phyloP scores from a whole-genome alignment of 2,113 vertebrate species.

The Manacus vitellinus region DNA sequence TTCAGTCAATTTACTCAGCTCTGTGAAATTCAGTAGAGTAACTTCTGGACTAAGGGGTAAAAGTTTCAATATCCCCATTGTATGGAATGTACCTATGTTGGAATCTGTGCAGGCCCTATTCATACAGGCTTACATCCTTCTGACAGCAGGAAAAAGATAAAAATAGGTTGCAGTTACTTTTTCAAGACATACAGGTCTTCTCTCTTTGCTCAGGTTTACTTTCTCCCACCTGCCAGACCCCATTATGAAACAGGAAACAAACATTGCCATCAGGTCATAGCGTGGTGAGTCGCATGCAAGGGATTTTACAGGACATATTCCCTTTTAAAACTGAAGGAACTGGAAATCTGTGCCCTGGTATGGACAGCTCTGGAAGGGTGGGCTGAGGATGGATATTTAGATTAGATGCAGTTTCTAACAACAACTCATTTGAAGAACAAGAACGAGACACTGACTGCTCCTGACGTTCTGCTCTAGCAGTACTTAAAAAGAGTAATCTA shows the following conservation, averaged over 20 bases:
- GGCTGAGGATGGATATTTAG: not conserved
- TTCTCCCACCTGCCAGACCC: not conserved
- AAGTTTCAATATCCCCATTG: rapidly evolving
- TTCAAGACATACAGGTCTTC: not conserved
- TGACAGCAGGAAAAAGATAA: not conserved
- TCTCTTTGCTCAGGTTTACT: not conserved
- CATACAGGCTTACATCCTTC: not conserved
- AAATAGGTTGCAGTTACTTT: not conserved
- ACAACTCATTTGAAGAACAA: not conserved
- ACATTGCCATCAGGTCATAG: not conserved
- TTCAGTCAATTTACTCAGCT: not conserved
- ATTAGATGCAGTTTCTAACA: not conserved
- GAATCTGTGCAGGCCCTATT: not conserved
- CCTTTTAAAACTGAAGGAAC: not conserved
- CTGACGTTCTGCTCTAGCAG: not conserved
- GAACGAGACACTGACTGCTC: not conserved
- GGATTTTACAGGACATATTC: not conserved
- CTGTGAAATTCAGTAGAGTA: not conserved
- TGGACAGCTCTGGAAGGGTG: not conserved
- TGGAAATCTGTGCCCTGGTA: not conserved
- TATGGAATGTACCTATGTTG: not conserved
- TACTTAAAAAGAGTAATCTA: not conserved
- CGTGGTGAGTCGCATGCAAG: not conserved
- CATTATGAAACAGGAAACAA: not conserved
- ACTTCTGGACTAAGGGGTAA: not conserved